These are phyloP conservation scores for Cyphomyrmex costatus DNA, from an alignment of 1,140 invertebrate genomes.

Conservation along the genomic window DNA sequence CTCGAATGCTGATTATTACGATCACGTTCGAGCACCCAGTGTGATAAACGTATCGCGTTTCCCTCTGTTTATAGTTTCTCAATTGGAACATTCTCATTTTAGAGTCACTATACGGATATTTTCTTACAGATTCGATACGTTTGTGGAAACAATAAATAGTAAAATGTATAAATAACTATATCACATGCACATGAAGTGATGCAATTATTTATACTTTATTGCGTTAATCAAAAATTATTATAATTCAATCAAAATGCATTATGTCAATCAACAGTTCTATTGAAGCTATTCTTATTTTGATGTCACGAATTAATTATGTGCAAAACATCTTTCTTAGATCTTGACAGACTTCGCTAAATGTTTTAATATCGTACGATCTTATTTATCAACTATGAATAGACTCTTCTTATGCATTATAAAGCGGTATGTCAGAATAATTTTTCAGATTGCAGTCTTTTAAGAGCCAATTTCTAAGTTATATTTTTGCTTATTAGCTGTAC, in stretches of 20 bases:
- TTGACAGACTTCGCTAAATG: neutral
- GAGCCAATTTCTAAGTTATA: neutral
- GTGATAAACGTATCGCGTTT: constrained; percentile 21
- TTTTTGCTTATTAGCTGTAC: constrained; percentile 5
- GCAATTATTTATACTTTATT: neutral
- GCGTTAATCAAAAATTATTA: neutral
- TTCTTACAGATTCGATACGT: neutral
- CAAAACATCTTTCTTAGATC: too few species aligned
- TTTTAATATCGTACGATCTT: neutral
- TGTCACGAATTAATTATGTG: too few species aligned
- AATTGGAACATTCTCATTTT: neutral
- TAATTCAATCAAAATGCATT: too few species aligned
- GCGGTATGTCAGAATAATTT: neutral
- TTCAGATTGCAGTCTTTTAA: neutral
- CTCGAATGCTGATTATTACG: constrained; percentile 42
- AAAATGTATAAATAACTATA: neutral
- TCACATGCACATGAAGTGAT: too few species aligned
- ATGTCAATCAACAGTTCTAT: neutral
- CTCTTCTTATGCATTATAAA: neutral
- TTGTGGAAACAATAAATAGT: neutral
- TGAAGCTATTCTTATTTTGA: neutral
- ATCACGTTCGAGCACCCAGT: constrained; percentile 23
- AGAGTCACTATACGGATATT: neutral
- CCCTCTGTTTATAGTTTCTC: neutral
- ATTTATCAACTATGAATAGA: neutral